A percentile compares a stretch with the other conserved stretches of the same genome.
Evolutionary conservation across 2,113 vertebrate species (phyloP).

Genomic region (Phaetusa simplex): DNA sequence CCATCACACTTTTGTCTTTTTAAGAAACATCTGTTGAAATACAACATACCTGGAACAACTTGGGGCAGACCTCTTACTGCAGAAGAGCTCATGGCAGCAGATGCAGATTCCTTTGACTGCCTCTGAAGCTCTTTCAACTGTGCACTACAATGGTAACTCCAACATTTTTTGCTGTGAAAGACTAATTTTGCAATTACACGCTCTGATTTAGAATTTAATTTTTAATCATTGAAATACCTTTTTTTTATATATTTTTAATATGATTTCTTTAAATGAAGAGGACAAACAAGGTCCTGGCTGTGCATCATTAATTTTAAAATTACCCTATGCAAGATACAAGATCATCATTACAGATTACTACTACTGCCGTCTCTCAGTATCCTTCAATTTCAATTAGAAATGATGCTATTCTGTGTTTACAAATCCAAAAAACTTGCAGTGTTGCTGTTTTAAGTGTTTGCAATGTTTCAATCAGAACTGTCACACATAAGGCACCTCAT

Average conservation of each 20-base stretch:
- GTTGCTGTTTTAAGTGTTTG: background rate
- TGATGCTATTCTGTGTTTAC: background rate
- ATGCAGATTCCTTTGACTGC: background rate
- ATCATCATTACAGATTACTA: background rate
- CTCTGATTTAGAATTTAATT: background rate
- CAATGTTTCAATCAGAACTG: background rate
- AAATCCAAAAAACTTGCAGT: background rate
- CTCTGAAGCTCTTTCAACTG: background rate
- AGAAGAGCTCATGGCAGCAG: background rate
- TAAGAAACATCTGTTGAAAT: background rate
- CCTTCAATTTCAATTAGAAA: background rate
- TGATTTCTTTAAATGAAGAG: background rate
- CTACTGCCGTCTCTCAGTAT: background rate
- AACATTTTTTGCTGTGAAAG: background rate
- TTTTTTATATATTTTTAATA: background rate
- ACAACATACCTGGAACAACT: background rate
- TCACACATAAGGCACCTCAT: rapidly evolving
- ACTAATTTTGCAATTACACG: background rate
- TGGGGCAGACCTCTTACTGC: background rate
- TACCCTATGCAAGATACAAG: background rate
- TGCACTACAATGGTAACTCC: background rate
- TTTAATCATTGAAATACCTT: background rate
- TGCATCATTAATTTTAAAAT: background rate
- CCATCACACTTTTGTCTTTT: background rate
- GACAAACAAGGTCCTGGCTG: background rate